phyloP scores from a whole-genome alignment of 2,888 invertebrate species.

The Myopa testacea region DNA sequence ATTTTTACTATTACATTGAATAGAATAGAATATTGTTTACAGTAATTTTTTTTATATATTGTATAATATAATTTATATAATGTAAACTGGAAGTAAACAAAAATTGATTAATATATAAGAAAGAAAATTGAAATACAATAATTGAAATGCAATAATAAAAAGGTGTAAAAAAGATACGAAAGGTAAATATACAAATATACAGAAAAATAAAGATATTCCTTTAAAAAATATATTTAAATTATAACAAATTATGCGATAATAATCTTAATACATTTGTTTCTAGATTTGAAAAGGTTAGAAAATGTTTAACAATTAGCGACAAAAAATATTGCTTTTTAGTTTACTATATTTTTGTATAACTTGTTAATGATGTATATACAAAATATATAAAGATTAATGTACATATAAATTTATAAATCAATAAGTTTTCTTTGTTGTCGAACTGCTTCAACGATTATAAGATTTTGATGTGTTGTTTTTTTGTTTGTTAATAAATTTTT shows the following conservation, averaged over 20 bases:
- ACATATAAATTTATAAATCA: too few relatives aligned
- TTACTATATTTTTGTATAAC: too few relatives aligned
- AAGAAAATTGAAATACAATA: not conserved
- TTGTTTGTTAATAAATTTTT: not conserved
- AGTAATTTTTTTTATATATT: not conserved
- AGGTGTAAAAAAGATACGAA: too few relatives aligned
- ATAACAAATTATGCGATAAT: constrained; percentile 15
- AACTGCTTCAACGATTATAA: not conserved
- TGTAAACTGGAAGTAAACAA: not conserved
- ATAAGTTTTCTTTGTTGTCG: not conserved
- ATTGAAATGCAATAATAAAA: too few relatives aligned
- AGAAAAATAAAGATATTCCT: constrained; percentile 23
- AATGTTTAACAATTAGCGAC: constrained; percentile 66
- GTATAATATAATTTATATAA: too few relatives aligned
- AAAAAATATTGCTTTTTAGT: constrained; percentile 59
- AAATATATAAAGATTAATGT: too few relatives aligned
- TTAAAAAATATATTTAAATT: constrained; percentile 14
- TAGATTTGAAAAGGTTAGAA: not conserved
- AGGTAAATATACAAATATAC: constrained; percentile 8
- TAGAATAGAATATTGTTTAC: too few relatives aligned
- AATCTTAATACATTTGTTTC: not conserved
- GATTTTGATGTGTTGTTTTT: not conserved
- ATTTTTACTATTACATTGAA: not conserved
- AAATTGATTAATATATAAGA: constrained; percentile 27
- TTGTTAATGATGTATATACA: not conserved